A percentile compares a stretch with the other conserved stretches of the same genome.
Conservation (phyloP, 2,888 invertebrate species). For the Linhomoeus sp. region DNA sequence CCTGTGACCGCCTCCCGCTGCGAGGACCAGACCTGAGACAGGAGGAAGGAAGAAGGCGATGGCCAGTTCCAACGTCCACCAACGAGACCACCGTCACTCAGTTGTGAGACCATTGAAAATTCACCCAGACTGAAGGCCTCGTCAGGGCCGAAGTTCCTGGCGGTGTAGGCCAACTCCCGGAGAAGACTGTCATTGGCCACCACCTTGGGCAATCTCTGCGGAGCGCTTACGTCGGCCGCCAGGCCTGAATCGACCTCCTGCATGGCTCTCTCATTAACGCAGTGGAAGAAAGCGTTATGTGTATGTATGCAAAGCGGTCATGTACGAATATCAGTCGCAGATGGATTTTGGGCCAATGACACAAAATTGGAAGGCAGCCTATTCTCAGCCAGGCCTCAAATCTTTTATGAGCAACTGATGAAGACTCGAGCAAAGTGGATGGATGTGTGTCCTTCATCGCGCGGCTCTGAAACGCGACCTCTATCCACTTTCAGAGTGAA, state of each 20-base stretch:
- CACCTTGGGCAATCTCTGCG: slow-evolving; percentile 75
- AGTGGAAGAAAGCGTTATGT: neutral
- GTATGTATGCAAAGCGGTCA: neutral
- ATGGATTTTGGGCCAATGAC: neutral
- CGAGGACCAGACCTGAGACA: slow-evolving; percentile 51
- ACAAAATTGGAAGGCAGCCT: too few species aligned
- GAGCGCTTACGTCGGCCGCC: slow-evolving; percentile 81
- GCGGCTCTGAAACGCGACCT: neutral
- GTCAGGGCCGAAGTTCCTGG: slow-evolving; percentile 50
- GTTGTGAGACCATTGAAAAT: neutral
- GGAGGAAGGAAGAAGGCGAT: too few species aligned
- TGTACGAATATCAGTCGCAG: neutral
- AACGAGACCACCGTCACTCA: neutral
- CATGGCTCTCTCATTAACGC: neutral
- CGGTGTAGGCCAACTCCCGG: slow-evolving; percentile 69
- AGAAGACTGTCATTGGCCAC: slow-evolving; percentile 67
- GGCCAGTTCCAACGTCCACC: too few species aligned
- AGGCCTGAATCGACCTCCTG: slow-evolving; percentile 52
- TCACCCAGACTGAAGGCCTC: slow-evolving; percentile 14
- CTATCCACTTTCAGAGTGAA: slow-evolving; percentile 56
- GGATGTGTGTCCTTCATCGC: too few species aligned
- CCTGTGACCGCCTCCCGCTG: slow-evolving; percentile 49
- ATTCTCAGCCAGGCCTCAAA: too few species aligned
- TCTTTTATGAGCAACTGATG: neutral
- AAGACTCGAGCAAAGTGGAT: neutral